Evolutionary conservation across 2,113 vertebrate species (phyloP), one percentile per base, ranked within the genome.

Genomic region (Gorsachius goisagi): DNA sequence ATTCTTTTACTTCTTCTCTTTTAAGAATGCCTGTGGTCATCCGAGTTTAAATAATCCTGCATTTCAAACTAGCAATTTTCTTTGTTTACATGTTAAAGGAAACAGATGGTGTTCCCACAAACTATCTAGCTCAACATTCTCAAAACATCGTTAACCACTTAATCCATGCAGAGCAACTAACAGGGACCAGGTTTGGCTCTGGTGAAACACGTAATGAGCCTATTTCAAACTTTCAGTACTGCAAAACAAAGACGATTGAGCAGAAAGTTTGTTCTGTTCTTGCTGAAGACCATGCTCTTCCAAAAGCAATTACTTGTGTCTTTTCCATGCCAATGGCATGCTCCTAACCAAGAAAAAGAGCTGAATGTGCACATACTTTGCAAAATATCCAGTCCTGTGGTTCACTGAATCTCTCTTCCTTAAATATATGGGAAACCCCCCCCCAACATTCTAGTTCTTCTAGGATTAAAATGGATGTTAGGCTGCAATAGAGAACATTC

Each of bases 81-180:
- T 92, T 96, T 98, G 97, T 98, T 98, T 98, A 97, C 3, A 26
- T 50, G 79, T 95, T 98, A 82, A 97, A 95, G 97, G 96, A 97
- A 98, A 97, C 98, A 98, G 97, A 98, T 98, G 98, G 98, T 66
- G 62, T 90, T 96, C 96, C 97, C 98, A 95, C 97, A 96, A 95
- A 87, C 79, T 63, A 56, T 59, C 15, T 24, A 88, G 93, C 90
- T 95, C 90, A 95, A 55, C 90, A 75, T 85, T 96, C 95, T 87
- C 87, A 67, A 79, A 97, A 93, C 41, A 93, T 16, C 37, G 52
- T 85, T 88, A 90, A 94, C 94, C 64, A 56, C 90, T 94, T 73
- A 80, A 89, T 89, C 83, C 52, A 9, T 39, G n/a, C 52, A 53
- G 84, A 91, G 75, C 85, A 93, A 67, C 81, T 94, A 83, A 88